Evolutionary conservation across 2,113 vertebrate genomes (phyloP), one percentile per base, ranked within the genome.

Genomic region (Malaclemys terrapin): DNA sequence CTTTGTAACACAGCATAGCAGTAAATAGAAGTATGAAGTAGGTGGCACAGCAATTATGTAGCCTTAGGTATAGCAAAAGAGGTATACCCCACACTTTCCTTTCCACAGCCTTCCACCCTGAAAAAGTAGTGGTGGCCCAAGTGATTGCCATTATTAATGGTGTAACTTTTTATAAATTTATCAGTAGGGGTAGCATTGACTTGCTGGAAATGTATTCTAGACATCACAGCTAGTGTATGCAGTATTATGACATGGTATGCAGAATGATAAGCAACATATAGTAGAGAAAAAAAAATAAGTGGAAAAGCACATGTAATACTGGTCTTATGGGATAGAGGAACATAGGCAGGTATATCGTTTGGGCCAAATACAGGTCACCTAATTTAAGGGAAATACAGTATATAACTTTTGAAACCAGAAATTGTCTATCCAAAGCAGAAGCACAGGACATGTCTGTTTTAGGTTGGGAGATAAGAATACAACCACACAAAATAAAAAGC

Each of bases 241-340:
- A 76, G 11, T 25, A 76, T 38, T 45, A 24, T 45, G 10, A 12
- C 38, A 42, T 75, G 69, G 38, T 42, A 24, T 25, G 10, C n/a
- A 45, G n/a, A 76, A 75, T 35, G 65, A 65, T 31, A 20, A 35
- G 35, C 35, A 5, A 72, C 17, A 38, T 19, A 24, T 76, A 10
- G 38, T 45, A 20, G 10, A 11, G 11, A 45, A 24, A 22, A 22
- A 42, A 75, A 35, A 75, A 75, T 38, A 42, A 45, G 38, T 76
- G 38, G 38, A 54, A 52, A 59, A 4, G 42, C 1, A 1, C 45
- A 6, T 47, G 2, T 7, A 47, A 13, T 5, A 1, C n/a, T 84
- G 29, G 4, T 35, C 4, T 91, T 83, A 27, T 65, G 3, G 35
- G 84, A 50, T 8, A 31, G 47, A 89, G 38, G 1, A 87, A 27